Evolutionary conservation across 1,140 invertebrate species (phyloP), one percentile per base, ranked within the genome.

Genomic region (Camponotus vicinus): DNA sequence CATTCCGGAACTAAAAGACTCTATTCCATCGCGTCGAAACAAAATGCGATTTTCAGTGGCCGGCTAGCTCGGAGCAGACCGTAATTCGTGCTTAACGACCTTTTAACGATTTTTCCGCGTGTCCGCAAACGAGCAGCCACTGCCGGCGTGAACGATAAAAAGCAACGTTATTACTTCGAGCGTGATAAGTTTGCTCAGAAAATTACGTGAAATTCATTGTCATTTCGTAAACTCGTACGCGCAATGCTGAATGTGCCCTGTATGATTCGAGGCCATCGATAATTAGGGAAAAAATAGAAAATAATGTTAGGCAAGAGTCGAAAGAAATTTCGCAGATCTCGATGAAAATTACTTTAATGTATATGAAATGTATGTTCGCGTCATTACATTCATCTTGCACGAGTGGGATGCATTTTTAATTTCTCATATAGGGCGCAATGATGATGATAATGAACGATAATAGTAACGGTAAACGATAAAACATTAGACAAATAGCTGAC

Each of bases 91-190:
- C 75, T 70, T 79, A 79, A 85, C 76, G 63, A 85, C 63, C 83
- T 85, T 85, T 85, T 85, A 85, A 85, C 75, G 83, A 70, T 85
- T 85, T 85, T 85, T 85, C 55, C 83, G 63, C 76, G 75, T 79
- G 75, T 85, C 76, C 83, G 40, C 64, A 85, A 85, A 85, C 76
- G 75, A 79, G 83, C 63, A 45, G 76, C 64, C 40, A 79, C 76
- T 67, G 76, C 57, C 75, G 73, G 27, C 37, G 75, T 55, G 52
- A 69, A 37, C 83, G 83, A 85, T 85, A 85, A 85, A 79, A 85
- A 66, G 76, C 5, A 67, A 59, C 63, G 76, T 79, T 79, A 85
- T 79, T 69, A 80, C 79, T 73, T 18, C 0, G n/a, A 61, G 69
- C 69, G 79, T 66, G 79, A 83, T 83, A 83, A 83, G 79, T 83